Evolutionary conservation across 2,113 vertebrate genomes (phyloP).

Genomic region (Myocastor coypus): DNA sequence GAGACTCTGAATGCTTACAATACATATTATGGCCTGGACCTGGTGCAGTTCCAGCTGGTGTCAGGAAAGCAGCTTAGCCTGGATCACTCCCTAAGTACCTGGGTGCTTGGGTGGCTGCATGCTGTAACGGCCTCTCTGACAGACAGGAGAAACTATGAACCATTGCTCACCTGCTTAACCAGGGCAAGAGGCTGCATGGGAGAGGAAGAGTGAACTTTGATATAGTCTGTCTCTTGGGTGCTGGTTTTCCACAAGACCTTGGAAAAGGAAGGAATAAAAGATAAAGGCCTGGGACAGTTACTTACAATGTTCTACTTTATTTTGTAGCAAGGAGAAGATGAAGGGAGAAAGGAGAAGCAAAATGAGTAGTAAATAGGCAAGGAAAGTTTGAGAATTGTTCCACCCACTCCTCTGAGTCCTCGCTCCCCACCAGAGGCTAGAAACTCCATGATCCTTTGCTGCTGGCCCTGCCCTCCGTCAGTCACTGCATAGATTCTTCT

Average conservation of each 20-base stretch:
- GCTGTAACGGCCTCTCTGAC: not conserved
- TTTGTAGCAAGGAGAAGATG: not conserved
- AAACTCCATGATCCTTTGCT: not conserved
- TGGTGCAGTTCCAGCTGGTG: not conserved
- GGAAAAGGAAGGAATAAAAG: too few species aligned
- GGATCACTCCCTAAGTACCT: not conserved
- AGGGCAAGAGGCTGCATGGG: not conserved
- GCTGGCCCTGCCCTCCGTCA: rapidly evolving
- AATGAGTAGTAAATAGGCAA: not conserved
- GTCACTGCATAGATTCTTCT: not conserved
- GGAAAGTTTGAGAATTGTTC: not conserved
- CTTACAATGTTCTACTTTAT: not conserved
- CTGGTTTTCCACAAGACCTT: not conserved
- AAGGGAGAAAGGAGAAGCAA: not conserved
- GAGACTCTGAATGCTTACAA: not conserved
- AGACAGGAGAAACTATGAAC: not conserved
- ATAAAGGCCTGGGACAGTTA: not conserved
- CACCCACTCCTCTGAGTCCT: not conserved
- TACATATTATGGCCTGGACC: not conserved
- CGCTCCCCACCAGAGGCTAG: not conserved
- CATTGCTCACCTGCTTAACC: not conserved
- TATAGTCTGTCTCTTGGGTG: not conserved
- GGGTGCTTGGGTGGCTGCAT: not conserved
- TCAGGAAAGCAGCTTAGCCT: not conserved
- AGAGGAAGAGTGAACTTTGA: not conserved